phyloP scores from a whole-genome alignment of 2,113 vertebrate genomes.

The Acanthisitta chloris region DNA sequence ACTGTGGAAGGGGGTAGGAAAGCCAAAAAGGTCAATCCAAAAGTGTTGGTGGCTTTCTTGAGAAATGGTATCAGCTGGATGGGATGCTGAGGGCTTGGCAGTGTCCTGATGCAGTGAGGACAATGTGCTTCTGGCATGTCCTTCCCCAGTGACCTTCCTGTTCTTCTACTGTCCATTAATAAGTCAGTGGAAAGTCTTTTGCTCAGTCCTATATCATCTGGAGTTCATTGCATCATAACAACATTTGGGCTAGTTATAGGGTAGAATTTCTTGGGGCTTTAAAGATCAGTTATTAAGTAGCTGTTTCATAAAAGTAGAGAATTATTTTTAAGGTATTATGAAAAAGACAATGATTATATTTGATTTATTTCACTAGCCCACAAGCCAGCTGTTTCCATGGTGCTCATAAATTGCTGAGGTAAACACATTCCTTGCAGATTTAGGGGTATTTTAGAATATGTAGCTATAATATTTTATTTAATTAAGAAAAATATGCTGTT shows the following conservation, averaged over 20 bases:
- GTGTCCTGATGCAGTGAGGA: neutral
- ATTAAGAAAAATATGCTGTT: fast-evolving
- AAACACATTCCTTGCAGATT: neutral
- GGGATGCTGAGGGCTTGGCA: neutral
- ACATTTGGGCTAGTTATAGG: neutral
- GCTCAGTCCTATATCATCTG: fast-evolving
- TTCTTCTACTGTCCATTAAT: neutral
- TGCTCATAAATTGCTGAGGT: neutral
- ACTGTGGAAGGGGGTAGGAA: neutral
- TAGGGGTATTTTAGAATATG: neutral
- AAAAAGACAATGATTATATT: neutral
- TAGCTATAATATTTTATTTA: neutral
- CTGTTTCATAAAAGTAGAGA: neutral
- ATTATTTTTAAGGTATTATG: neutral
- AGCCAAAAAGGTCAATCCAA: neutral
- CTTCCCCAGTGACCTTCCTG: neutral
- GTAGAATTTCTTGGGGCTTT: neutral
- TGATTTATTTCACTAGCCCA: neutral
- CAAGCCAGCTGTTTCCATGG: neutral
- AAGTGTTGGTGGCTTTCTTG: neutral
- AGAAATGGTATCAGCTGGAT: neutral
- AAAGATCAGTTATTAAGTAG: neutral
- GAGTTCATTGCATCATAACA: neutral
- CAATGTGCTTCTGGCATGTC: neutral
- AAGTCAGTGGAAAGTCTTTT: neutral